Conservation (phyloP, 1,140 invertebrate species). For the Ceratina calcarata region DNA sequence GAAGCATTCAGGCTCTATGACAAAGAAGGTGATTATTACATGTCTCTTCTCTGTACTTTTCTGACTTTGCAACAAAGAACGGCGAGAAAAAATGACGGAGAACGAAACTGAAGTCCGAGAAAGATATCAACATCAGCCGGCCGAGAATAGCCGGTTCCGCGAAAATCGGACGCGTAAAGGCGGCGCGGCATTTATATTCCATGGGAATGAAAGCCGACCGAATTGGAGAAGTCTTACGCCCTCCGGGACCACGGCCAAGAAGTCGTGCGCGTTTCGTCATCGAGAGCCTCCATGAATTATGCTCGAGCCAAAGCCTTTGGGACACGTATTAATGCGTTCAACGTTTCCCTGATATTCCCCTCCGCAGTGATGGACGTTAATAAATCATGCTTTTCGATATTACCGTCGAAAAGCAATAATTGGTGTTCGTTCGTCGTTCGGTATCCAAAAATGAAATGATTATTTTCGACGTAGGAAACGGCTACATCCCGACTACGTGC, state of each 20-base stretch:
- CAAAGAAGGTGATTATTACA: conserved; percentile 85
- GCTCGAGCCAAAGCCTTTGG: conserved; percentile 33
- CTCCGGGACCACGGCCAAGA: conserved; percentile 51
- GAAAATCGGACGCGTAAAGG: conserved; percentile 18
- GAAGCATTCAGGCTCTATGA: conserved; percentile 96
- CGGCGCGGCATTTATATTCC: not conserved
- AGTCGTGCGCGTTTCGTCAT: conserved; percentile 40
- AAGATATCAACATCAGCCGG: not conserved
- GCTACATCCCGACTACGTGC: conserved; percentile 96
- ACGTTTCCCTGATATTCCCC: not conserved
- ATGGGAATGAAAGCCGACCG: conserved; percentile 28
- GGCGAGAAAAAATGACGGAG: not conserved
- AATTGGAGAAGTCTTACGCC: conserved; percentile 15
- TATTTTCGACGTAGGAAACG: conserved; percentile 86
- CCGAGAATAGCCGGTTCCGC: conserved; percentile 34
- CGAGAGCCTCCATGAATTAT: conserved; percentile 48
- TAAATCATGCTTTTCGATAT: conserved; percentile 2
- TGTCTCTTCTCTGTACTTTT: not conserved
- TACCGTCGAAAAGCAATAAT: not conserved
- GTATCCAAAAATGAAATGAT: not conserved
- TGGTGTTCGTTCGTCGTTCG: not conserved
- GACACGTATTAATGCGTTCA: conserved; percentile 45
- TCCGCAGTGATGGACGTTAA: not conserved
- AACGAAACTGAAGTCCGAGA: not conserved
- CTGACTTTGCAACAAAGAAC: not conserved